phyloP scores from a whole-genome alignment of 2,113 vertebrate species.

The Lathamus discolor region DNA sequence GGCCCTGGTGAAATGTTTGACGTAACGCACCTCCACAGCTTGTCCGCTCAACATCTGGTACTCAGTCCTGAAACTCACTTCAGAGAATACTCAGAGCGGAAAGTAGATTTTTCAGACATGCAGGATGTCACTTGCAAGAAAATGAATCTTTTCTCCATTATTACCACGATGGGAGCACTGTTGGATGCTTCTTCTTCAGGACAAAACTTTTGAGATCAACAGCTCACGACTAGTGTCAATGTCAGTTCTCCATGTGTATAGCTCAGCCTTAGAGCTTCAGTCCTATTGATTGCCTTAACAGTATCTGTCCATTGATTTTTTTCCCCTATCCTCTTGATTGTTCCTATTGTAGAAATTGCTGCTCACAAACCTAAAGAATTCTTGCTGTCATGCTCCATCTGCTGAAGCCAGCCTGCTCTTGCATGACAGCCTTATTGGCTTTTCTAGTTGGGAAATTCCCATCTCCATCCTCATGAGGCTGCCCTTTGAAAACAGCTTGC shows the following conservation, averaged over 20 bases:
- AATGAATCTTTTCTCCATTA: neutral
- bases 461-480: neutral
- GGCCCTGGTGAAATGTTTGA: neutral
- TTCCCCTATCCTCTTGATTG: neutral
- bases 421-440: neutral
- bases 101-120: neutral
- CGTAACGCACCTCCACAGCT: neutral
- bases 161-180: neutral
- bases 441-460: conserved; percentile 5
- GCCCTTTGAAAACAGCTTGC: neutral
- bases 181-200: neutral
- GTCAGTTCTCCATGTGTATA: neutral
- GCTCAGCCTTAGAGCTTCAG: neutral
- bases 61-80: neutral
- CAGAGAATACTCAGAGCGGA: neutral
- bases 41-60: neutral
- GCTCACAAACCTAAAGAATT: neutral
- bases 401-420: conserved; percentile 12
- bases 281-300: neutral
- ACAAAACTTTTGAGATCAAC: neutral
- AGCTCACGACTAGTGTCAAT: neutral
- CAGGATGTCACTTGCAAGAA: neutral
- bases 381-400: neutral
- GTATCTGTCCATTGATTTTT: conserved; percentile 16
- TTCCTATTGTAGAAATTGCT: neutral